Conservation (phyloP, 1,140 invertebrate species). For the Diorhabda sublineata region DNA sequence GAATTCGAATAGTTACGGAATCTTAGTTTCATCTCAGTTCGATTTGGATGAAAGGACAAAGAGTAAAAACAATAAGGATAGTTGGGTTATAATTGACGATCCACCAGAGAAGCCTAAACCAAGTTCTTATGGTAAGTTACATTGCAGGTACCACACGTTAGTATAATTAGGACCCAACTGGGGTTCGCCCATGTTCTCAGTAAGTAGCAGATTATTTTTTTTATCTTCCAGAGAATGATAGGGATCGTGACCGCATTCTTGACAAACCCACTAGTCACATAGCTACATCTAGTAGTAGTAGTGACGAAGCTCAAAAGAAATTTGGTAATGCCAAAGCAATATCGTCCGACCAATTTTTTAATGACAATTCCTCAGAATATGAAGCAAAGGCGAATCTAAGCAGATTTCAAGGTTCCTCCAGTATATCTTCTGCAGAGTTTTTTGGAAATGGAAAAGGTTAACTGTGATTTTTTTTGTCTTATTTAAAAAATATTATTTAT, state of each 20-base stretch:
- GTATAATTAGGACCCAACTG: no score
- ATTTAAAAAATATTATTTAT: neutral
- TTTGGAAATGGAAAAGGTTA: conserved; percentile 66
- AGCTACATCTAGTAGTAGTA: neutral
- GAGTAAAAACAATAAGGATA: conserved; percentile 30
- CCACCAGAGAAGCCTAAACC: conserved; percentile 34
- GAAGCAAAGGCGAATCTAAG: conserved; percentile 56
- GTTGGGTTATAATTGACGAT: conserved; percentile 45
- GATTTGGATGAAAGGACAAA: conserved; percentile 8
- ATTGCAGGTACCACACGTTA: neutral
- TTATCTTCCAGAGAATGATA: conserved; percentile 6
- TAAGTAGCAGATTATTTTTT: no score
- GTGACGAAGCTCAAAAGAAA: conserved; percentile 82
- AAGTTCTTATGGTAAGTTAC: conserved; percentile 1
- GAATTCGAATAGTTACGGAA: conserved; percentile 25
- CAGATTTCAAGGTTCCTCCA: conserved; percentile 81
- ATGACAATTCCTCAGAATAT: conserved; percentile 60
- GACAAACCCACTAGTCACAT: neutral
- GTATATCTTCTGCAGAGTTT: conserved; percentile 94
- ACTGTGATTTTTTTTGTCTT: conserved; percentile 7
- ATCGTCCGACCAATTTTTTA: conserved; percentile 94
- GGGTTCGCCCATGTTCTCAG: no score
- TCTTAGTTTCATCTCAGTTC: conserved; percentile 25
- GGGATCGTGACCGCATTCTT: neutral
- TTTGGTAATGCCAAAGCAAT: conserved; percentile 96